Evolutionary conservation across 2,797 vertebrate species (phyloP).

Genomic region (Natrix natrix): DNA sequence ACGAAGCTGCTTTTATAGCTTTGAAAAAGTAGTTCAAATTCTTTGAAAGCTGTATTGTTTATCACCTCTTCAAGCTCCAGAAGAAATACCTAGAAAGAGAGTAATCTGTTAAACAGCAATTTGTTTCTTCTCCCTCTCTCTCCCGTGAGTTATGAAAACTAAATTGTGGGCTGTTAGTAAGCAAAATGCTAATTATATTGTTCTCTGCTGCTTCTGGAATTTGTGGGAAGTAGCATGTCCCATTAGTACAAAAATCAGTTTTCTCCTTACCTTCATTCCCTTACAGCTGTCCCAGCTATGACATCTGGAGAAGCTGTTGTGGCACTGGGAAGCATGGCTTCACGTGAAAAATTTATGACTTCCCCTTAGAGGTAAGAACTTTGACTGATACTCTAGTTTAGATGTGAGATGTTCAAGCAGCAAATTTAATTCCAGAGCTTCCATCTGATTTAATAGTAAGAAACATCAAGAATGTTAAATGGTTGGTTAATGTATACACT

Average conservation of each 20-base stretch:
- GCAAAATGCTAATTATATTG: not conserved
- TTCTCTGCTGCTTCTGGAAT: not conserved
- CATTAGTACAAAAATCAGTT: not conserved
- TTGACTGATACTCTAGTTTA: not conserved
- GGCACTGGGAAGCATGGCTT: not conserved
- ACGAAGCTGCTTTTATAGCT: not conserved
- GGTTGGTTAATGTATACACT: not conserved
- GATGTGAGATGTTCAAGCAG: not conserved
- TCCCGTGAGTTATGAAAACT: not conserved
- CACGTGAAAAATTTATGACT: not conserved
- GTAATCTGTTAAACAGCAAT: not conserved
- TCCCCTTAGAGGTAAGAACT: not conserved
- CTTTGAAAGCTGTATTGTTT: not conserved
- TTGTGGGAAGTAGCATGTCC: not conserved
- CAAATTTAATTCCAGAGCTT: not conserved
- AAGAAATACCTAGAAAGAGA: not conserved
- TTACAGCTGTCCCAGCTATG: not conserved
- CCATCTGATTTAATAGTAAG: not conserved
- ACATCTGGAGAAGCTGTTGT: not conserved
- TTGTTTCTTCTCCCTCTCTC: not conserved
- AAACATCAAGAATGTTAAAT: not conserved
- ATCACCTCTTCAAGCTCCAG: not conserved
- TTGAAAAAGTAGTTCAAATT: not conserved
- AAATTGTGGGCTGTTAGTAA: not conserved
- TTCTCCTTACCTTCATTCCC: not conserved